Evolutionary conservation across 2,888 invertebrate genomes (phyloP).

Genomic region (Cheilosia pagana): DNA sequence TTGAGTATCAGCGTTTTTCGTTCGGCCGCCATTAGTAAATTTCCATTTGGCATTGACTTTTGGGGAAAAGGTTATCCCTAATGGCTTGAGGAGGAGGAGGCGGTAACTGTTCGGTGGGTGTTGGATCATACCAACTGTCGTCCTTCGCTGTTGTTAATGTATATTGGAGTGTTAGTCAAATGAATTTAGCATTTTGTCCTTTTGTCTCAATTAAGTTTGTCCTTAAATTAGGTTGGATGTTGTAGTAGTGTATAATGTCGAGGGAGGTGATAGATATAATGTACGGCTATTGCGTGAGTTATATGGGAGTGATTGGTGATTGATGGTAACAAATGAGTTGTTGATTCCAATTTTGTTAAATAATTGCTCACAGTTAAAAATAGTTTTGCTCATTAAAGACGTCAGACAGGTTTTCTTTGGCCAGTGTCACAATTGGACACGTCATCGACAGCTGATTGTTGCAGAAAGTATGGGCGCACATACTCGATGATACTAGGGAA

Average conservation of each 20-base stretch:
- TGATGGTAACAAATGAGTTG: neutral
- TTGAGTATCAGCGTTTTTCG: conserved; percentile 27
- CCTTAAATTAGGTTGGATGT: conserved; percentile 26
- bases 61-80: neutral
- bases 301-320: neutral
- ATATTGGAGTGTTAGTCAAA: conserved; percentile 33
- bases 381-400: too few relatives aligned
- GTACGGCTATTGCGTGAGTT: neutral
- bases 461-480: too few relatives aligned
- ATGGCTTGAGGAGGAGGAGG: neutral
- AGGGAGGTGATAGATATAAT: neutral
- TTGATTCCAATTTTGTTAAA: too few relatives aligned
- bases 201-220: conserved; percentile 45
- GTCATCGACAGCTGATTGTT: too few relatives aligned
- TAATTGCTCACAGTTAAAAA: too few relatives aligned
- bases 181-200: conserved; percentile 47
- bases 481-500: too few relatives aligned
- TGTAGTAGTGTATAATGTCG: neutral
- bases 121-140: conserved; percentile 37
- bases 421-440: too few relatives aligned
- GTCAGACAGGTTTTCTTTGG: too few relatives aligned
- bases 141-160: conserved; percentile 31
- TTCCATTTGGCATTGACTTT: conserved; percentile 37
- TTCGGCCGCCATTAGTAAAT: conserved; percentile 36
- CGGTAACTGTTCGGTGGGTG: conserved; percentile 18